These are phyloP conservation scores for Osmoderma eremita DNA, from an alignment of 2,888 invertebrate genomes.

Conservation along the genomic window DNA sequence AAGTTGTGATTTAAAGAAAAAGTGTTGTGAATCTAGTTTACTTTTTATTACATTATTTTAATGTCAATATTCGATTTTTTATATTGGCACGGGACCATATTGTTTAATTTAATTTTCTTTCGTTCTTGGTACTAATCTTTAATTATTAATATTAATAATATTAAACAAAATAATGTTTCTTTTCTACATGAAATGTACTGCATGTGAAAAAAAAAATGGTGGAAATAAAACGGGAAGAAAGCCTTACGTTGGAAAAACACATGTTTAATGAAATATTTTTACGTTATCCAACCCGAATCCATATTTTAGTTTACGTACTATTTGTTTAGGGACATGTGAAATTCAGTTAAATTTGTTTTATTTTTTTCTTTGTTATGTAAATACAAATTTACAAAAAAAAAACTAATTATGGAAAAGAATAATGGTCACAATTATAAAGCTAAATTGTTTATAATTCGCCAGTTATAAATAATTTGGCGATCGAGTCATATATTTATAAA, in stretches of 20 bases:
- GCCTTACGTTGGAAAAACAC: not conserved
- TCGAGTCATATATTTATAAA: constrained; percentile 53
- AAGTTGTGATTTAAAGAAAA: constrained; percentile 29
- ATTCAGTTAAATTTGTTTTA: constrained; percentile 10
- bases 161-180: constrained; percentile 22
- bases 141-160: constrained; percentile 38
- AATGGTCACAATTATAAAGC: constrained; percentile 51
- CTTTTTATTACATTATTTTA: constrained; percentile 30
- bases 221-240: constrained; percentile 2
- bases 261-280: constrained; percentile 14
- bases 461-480: constrained; percentile 57
- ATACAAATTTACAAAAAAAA: constrained; percentile 26
- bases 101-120: constrained; percentile 33
- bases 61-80: constrained; percentile 32
- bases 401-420: constrained; percentile 30
- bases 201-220: constrained; percentile 4
- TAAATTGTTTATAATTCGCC: constrained; percentile 59
- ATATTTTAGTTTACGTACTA: constrained; percentile 29
- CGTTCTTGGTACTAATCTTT: constrained; percentile 37
- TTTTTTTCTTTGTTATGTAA: constrained; percentile 24
- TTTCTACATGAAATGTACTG: not conserved
- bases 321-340: constrained; percentile 38
- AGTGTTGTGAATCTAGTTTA: constrained; percentile 36
- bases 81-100: constrained; percentile 36
- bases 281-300: constrained; percentile 4